A percentile compares a stretch with the other conserved stretches of the same genome.
Evolutionary conservation across 2,113 vertebrate species (phyloP).

Genomic region (Lepus timidus): DNA sequence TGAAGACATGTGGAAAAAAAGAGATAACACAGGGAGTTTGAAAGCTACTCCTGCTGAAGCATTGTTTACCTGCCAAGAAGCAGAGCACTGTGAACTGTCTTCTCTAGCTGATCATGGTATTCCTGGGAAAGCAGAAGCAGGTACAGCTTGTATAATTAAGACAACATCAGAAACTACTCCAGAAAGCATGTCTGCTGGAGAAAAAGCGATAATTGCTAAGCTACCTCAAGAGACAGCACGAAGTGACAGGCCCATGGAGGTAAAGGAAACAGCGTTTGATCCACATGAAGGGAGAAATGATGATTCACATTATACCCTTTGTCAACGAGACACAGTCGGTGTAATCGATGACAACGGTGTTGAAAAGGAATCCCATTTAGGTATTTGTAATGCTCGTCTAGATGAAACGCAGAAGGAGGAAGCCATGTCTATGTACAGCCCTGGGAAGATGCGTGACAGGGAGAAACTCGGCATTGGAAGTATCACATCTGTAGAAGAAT

Average conservation of each 20-base stretch:
- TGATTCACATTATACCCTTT: constrained; percentile 89
- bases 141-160: constrained; percentile 90
- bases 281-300: constrained; percentile 90
- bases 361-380: constrained; percentile 87
- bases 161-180: constrained; percentile 89
- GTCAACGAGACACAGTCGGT: constrained; percentile 87
- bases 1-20: constrained; percentile 66
- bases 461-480: constrained; percentile 74
- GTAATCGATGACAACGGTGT: constrained; percentile 88
- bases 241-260: constrained; percentile 90
- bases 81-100: constrained; percentile 84
- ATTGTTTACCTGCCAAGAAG: constrained; percentile 87
- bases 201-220: constrained; percentile 91
- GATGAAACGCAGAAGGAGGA: constrained; percentile 84
- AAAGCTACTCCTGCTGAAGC: constrained; percentile 72
- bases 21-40: constrained; percentile 42
- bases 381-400: constrained; percentile 85
- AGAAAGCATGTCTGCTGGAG: constrained; percentile 89
- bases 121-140: constrained; percentile 84
- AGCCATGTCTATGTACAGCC: constrained; percentile 73
- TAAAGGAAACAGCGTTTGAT: constrained; percentile 90
- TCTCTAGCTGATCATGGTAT: constrained; percentile 82
- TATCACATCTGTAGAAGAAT: constrained; percentile 71
- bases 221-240: constrained; percentile 89
- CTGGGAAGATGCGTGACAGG: constrained; percentile 80